phyloP scores from a whole-genome alignment of 2,888 invertebrate species.

The Hecatera dysodea region DNA sequence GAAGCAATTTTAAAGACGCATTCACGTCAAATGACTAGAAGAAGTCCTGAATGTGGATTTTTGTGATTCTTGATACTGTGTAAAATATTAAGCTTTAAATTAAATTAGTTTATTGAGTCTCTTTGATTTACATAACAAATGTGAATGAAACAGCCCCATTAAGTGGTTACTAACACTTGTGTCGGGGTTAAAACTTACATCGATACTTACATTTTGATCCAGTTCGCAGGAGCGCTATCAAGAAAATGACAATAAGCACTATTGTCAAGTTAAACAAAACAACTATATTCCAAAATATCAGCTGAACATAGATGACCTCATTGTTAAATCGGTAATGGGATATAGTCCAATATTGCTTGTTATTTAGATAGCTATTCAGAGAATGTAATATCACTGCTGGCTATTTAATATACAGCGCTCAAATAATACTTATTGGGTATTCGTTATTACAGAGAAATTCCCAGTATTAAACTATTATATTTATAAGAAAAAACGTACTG shows the following conservation, averaged over 20 bases:
- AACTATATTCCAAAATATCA: not conserved
- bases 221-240: not conserved
- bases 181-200: too few relatives aligned
- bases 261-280: not conserved
- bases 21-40: too few relatives aligned
- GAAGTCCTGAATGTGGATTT: too few relatives aligned
- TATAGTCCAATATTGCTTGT: constrained; percentile 2
- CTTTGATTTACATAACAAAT: too few relatives aligned
- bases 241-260: not conserved
- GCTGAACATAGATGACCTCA: not conserved
- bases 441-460: not conserved
- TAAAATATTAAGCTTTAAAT: too few relatives aligned
- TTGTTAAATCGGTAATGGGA: not conserved
- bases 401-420: constrained; percentile 15
- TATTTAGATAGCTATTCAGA: constrained; percentile 6
- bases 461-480: not conserved
- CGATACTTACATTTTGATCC: too few relatives aligned
- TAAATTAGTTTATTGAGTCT: too few relatives aligned
- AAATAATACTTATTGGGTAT: constrained; percentile 24
- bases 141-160: too few relatives aligned
- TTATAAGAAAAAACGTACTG: not conserved
- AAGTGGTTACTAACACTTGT: too few relatives aligned
- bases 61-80: too few relatives aligned
- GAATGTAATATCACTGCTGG: constrained; percentile 22
- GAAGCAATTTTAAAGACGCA: too few relatives aligned